Evolutionary conservation across 2,113 vertebrate species (phyloP).

Genomic region (Oryzias melastigma): DNA sequence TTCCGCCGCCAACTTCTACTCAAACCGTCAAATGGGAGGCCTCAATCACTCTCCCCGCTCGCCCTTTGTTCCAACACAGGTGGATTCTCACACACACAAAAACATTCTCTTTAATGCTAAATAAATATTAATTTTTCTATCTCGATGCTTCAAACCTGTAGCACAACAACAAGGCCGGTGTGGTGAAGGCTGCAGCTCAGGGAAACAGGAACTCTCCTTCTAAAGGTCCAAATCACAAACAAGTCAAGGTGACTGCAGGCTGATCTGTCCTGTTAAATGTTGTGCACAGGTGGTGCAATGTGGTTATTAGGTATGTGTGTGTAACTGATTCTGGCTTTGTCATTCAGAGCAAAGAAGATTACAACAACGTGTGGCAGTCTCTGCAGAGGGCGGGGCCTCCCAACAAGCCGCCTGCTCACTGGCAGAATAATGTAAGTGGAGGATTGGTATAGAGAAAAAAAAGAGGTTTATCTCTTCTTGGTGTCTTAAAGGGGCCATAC

Average conservation of each 20-base stretch:
- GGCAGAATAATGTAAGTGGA: conserved; percentile 81
- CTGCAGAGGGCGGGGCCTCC: conserved; percentile 83
- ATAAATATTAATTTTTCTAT: background rate
- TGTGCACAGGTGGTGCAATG: no score
- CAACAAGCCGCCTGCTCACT: conserved; percentile 76
- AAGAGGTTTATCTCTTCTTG: background rate
- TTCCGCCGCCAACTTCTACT: conserved; percentile 56
- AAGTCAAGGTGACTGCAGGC: conserved; percentile 62
- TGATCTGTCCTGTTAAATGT: background rate
- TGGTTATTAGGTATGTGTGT: no score
- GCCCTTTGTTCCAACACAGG: conserved; percentile 88
- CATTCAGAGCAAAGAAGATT: conserved; percentile 82
- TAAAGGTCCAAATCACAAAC: conserved; percentile 79
- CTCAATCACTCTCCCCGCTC: conserved; percentile 93
- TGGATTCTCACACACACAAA: conserved; percentile 62
- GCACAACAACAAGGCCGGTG: conserved; percentile 80
- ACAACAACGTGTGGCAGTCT: conserved; percentile 90
- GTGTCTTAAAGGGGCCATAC: no score
- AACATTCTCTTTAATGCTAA: background rate
- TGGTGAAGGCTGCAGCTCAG: conserved; percentile 77
- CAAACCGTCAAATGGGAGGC: conserved; percentile 72
- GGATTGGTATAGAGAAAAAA: background rate
- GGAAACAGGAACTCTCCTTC: conserved; percentile 76
- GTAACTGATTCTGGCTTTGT: background rate
- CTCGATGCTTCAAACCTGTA: conserved; percentile 25